Base-by-base conservation (phyloP, 2,888 invertebrate genomes). In the Hyppa rectilinea region DNA sequence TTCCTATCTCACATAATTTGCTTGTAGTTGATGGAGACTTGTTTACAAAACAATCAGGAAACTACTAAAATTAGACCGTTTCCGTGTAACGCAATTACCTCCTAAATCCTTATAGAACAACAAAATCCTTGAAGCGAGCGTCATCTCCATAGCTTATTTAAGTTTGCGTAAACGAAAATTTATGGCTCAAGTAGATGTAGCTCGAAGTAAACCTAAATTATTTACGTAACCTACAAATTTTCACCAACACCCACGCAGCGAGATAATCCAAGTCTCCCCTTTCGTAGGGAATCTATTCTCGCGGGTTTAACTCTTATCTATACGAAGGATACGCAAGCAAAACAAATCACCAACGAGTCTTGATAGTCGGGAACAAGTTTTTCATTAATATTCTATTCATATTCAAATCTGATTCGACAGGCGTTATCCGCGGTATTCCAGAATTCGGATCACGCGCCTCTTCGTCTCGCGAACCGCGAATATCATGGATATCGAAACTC, bases 341-440 rank as follows among this genome's bases (percentile, higher is more conserved):
- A 91, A 91, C 89, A 91, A 91, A 89, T 87, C 85, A 83, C 76
- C 79, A 74, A 74, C 82, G 82, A 85, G 78, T 87, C 85, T 88
- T 87, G 83, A 90, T 90, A 91, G 89, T 90, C 85, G 84, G 82
- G 87, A 85, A 87, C 88, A 92, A 93, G 92, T 92, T 92, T 93
- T 93, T 92, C 93, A 94, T 95, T 94, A 94, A 92, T 93, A 94
- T 95, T 94, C 93, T 86, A 92, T 94, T 93, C 95, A 93, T 94
- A 95, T 95, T 95, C 93, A 95, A 94, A 95, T 95, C 89, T 90
- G 90, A 92, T 92, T 92, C 92, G 92, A 89, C 91, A 88, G 90
- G 90, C 91, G 92, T 92, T 94, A 94, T 93, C 92, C 80, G 80
- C 74, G 75, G 74, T 79, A 77, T 82, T 88, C 85, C 67, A 68